Base-by-base conservation (phyloP, 2,888 invertebrate species). In the Sphinx pinastri region DNA sequence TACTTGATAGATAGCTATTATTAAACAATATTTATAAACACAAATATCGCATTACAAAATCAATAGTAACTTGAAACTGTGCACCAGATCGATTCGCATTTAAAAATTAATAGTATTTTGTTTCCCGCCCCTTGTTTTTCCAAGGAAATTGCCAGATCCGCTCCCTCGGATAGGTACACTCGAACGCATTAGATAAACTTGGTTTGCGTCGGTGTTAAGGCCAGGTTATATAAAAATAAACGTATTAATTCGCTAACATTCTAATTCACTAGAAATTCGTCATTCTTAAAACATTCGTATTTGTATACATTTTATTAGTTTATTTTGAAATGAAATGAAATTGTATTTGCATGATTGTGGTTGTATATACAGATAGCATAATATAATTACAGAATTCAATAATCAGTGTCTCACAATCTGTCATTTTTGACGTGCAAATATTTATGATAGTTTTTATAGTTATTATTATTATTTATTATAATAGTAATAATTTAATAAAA, bases 111-210 rank as follows among this genome's bases (percentile, higher is more conserved):
- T 79, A 78, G 75, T 78, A 79, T 82, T 82, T 82, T 79, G 75
- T 77, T 78, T 78, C 76, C 84, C 84, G 85, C 89, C 92, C 91
- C 90, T 90, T 93, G 91, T 92, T 93, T 86, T 92, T 84, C 81
- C 79, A 88, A 84, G 87, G 83, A 88, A 91, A 91, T 91, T 90
- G 90, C 80, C 81, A 77, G 82, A 82, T 83, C 84, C 86, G 74
- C 69, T 74, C 86, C 85, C 74, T 73, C 71, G 71, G 75, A 77
- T 74, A 75, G 74, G 47, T 49, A 63, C 76, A 81, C 77, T 73
- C 73, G 82, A 80, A 78, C 79, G 84, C 86, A 87, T 86, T 85
- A 81, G 77, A 82, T 79, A 88, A 89, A 91, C 89, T 89, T 74
- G 67, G 59, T 68, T 70, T 69, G 69, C 68, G 67, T 72, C 63